Evolutionary conservation across 2,113 vertebrate genomes (phyloP).

Genomic region (Tautogolabrus adspersus): DNA sequence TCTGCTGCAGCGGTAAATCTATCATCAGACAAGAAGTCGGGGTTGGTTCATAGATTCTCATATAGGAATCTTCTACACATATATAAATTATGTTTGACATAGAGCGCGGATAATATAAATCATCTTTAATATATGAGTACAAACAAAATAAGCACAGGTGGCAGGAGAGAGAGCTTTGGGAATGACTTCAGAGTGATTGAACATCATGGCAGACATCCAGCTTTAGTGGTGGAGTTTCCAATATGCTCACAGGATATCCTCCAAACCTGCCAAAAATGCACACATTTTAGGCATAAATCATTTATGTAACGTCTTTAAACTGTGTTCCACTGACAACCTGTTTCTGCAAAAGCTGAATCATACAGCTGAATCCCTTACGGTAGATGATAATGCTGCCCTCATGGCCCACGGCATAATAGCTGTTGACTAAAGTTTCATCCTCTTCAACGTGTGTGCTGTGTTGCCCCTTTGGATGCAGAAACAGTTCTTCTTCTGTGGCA

Average conservation of each 20-base stretch:
- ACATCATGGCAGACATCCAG: not conserved
- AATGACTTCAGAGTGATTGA: constrained; percentile 10
- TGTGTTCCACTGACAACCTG: not conserved
- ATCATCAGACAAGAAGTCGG: constrained; percentile 31
- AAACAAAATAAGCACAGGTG: constrained; percentile 24
- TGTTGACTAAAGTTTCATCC: constrained; percentile 16
- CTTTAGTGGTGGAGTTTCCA: not conserved
- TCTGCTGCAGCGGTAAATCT: constrained; percentile 40
- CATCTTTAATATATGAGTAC: constrained; percentile 29
- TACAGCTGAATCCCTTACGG: constrained; percentile 9
- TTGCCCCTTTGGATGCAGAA: constrained; percentile 4
- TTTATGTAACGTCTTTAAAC: no score
- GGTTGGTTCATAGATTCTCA: constrained; percentile 23
- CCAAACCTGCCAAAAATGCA: not conserved
- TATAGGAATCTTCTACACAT: constrained; percentile 12
- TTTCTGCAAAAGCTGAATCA: constrained; percentile 14
- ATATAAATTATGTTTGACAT: constrained; percentile 37
- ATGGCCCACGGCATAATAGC: not conserved
- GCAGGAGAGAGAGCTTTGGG: constrained; percentile 7
- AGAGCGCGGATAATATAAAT: constrained; percentile 34
- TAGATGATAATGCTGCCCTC: not conserved
- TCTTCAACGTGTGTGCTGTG: not conserved
- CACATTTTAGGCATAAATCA: no score
- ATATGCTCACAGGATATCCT: not conserved
- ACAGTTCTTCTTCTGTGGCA: not conserved